Base-by-base conservation (phyloP, 2,888 invertebrate species). In the Watsonalla cultraria region DNA sequence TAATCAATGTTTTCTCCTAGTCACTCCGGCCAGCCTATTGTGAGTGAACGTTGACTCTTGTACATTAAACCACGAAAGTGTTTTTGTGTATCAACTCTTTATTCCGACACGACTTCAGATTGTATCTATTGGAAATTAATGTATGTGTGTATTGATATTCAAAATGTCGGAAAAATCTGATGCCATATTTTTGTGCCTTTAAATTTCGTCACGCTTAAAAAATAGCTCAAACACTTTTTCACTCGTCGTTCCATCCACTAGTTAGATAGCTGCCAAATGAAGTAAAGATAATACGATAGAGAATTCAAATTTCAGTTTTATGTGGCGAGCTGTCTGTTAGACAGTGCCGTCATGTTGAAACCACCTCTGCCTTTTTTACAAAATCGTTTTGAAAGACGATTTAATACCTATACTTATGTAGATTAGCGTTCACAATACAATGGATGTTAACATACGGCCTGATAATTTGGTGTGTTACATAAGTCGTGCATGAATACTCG, bases 1-100 rank as follows among this genome's bases (percentile, higher is more conserved):
- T 90, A 90, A 90, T 90, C 90, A 90, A 88, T 86, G 90, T 90
- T 90, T 90, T 90, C 89, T 90, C 84, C 89, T 73, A 90, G 89
- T 90, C 90, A 90, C 86, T 90, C 80, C 70, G 75, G 77, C 78
- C 79, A 71, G 70, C 71, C 82, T 71, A 87, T 88, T 90, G 89
- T 89, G 86, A 89, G 82, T 87, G 89, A 89, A 88, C 86, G 86
- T 80, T 80, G 86, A 84, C 80, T 84, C 75, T 75, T 61, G 84
- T 87, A 88, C 84, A 80, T 76, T 81, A 71, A 71, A 70, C 71
- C 73, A 82, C 82, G 76, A 80, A 86, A 85, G 78, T 82, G 84
- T 78, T 86, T 81, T 80, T 82, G 78, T 83, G 70, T 74, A 74
- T 76, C 72, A 68, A 75, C 71, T 70, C 70, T 74, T 80, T 80